Base-by-base conservation (phyloP, 1,140 invertebrate species). In the Rhynchophorus ferrugineus region DNA sequence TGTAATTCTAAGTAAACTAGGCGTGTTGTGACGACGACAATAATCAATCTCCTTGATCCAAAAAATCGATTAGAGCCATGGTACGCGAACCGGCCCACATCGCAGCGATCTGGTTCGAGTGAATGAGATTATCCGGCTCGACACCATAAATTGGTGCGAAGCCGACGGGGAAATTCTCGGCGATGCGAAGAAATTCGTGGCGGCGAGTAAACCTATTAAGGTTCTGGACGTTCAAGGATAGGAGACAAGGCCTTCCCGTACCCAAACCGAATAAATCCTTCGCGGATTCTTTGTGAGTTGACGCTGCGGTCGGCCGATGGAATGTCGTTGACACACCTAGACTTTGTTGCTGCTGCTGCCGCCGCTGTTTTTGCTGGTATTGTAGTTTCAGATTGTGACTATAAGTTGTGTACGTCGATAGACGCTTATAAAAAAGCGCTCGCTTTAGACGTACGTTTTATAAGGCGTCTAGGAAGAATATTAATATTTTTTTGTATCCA, bases 41-140 rank as follows among this genome's bases (percentile, higher is more conserved):
- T 14, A 24, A 43, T 5, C 17, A 19, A 2, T 43, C 41, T 43
- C 41, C 41, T 43, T 43, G 41, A 43, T 43, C 41, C n/a, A 43
- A 8, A 43, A 43, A 43, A 43, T 21, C 20, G 1, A 17, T 14
- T 19, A 43, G 11, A 13, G 13, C 14, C n/a, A 37, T 37, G 7
- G 6, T 16, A 16, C 14, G 1, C 13, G 13, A 13, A 37, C 14
- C 17, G 3, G 17, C 35, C 35, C 35, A 37, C 35, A 37, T 37
- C 17, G 13, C 35, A 37, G n/a, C 11, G 17, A 37, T 37, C 35
- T 37, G 35, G 35, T 37, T 37, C 35, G n/a, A n/a, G 35, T 37
- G n/a, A 37, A 37, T 37, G 13, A 37, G 1, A 37, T 16, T 34
- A 13, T 37, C n/a, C n/a, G n/a, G n/a, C n/a, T n/a, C n/a, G n/a